Evolutionary conservation across 2,113 vertebrate genomes (phyloP), one percentile per base, ranked within the genome.

Genomic region (Platichthys stellatus): DNA sequence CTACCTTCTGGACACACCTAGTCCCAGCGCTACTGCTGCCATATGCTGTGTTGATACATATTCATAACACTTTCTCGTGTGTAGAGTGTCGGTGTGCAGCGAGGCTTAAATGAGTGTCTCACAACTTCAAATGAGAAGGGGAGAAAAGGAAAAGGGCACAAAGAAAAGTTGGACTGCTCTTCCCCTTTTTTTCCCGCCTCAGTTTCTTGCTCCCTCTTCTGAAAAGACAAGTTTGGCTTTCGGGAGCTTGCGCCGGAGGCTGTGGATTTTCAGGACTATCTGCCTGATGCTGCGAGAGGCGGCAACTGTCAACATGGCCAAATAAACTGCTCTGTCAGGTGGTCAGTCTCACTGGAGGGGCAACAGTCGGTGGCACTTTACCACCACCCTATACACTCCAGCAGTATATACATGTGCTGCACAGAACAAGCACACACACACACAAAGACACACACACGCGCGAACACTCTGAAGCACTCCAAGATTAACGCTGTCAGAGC

Each of bases 1-100:
- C 92, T 94, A 92, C 93, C 93, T 94, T 94, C 93, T 94, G 93
- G 94, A 95, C 94, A 94, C 93, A 94, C 94, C 93, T 93, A 92
- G 90, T 95, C 93, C 94, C 94, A 90, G 88, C 17, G 92, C 92
- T 92, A 84, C 86, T 75, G 85, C 83, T 85, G 87, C 93, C 94
- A 95, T 95, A 95, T 95, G 94, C 92, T 87, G 84, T 64, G 69
- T 86, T 93, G 87, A 92, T 93, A 92, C 94, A 95, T 95, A 95
- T 94, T 95, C 93, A 95, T 94, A 87, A 85, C 84, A 83, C 89
- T 90, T 89, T 86, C 92, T 88, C 78, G 65, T 80, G 84, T 68
- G 90, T 88, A 69, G 86, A 81, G 90, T 86, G 86, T 88, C 73
- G 80, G 78, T 76, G 90, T 78, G 84, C 89, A 78, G 85, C 72